Conservation (phyloP, 1,140 invertebrate species). For the Andricus grossulariae region DNA sequence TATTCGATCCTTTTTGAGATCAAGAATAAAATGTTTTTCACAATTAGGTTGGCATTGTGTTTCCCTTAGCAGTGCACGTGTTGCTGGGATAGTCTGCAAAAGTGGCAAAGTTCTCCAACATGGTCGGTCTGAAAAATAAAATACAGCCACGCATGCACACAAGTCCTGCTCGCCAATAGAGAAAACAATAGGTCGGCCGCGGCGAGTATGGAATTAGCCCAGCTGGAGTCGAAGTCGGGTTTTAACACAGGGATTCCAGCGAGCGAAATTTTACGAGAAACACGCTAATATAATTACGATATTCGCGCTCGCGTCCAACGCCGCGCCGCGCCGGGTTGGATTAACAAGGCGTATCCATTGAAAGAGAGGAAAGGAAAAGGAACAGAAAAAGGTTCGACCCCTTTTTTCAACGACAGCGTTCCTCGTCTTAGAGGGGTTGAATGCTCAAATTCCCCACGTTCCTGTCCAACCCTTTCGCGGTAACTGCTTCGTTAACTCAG, state of each 20-base stretch:
- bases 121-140: neutral
- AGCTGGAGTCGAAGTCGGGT: neutral
- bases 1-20: too few species aligned
- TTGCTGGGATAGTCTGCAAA: neutral
- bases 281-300: constrained; percentile 64
- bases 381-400: constrained; percentile 33
- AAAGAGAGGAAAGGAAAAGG: constrained; percentile 46
- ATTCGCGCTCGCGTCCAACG: constrained; percentile 47
- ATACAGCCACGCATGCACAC: neutral
- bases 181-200: constrained; percentile 9
- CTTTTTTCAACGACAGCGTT: neutral
- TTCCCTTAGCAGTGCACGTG: too few species aligned
- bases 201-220: constrained; percentile 12
- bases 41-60: too few species aligned
- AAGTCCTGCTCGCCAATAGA: neutral
- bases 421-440: constrained; percentile 43
- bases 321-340: constrained; percentile 49
- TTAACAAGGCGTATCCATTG: constrained; percentile 63
- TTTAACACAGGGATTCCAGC: constrained; percentile 19
- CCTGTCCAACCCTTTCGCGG: constrained; percentile 24
- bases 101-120: neutral
- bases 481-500: constrained; percentile 57
- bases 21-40: too few species aligned
- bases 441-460: constrained; percentile 33
- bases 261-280: constrained; percentile 53